These are phyloP conservation scores for Lampris incognitus DNA, from an alignment of 2,113 vertebrate genomes.

Conservation along the genomic window DNA sequence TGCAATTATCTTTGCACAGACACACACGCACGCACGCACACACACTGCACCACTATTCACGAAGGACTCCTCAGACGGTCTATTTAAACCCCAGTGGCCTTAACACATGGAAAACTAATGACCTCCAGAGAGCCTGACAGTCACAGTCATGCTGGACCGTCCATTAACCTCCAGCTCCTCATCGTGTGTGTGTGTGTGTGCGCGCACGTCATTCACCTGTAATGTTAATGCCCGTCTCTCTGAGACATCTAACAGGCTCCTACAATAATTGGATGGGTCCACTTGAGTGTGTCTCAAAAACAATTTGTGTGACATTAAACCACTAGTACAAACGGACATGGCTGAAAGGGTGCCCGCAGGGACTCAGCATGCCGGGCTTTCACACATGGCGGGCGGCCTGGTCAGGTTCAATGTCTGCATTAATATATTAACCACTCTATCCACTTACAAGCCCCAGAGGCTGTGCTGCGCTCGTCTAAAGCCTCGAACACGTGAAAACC, in stretches of 20 bases:
- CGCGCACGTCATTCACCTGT: background rate
- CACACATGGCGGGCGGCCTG: background rate
- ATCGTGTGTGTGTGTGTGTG: constrained; percentile 8
- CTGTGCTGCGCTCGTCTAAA: constrained; percentile 4
- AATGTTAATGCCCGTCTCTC: constrained; percentile 9
- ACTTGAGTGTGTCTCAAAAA: background rate
- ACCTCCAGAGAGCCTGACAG: constrained; percentile 16
- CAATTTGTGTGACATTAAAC: background rate
- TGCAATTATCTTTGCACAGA: background rate
- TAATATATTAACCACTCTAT: background rate
- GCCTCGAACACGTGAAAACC: background rate
- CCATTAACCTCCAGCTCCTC: constrained; percentile 19
- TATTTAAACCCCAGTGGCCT: constrained; percentile 4
- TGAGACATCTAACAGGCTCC: constrained; percentile 2
- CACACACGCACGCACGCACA: background rate
- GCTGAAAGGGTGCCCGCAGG: background rate
- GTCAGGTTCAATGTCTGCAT: constrained; percentile 9
- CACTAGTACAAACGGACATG: background rate
- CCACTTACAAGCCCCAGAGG: background rate
- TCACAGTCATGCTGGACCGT: constrained; percentile 27
- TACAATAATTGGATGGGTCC: background rate
- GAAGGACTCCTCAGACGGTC: background rate
- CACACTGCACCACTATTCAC: background rate
- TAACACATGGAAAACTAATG: background rate
- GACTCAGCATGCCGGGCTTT: constrained; percentile 6